Conservation (phyloP, 2,888 invertebrate species). For the Lacanobia wlatinum region DNA sequence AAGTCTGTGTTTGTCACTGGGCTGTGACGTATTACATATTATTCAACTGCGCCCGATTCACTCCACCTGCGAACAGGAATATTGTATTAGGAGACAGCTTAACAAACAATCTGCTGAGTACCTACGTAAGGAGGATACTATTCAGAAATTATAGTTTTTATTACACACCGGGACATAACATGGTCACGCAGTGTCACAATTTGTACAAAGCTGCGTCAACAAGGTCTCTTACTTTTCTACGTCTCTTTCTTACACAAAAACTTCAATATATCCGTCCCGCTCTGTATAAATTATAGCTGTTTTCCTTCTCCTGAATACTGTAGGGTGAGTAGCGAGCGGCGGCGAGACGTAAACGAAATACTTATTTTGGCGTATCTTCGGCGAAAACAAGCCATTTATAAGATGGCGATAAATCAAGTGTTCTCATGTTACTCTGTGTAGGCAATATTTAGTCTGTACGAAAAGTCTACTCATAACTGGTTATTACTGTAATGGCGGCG, state of each 20-base stretch:
- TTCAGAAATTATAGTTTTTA: slow-evolving; percentile 47
- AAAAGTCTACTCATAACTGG: slow-evolving; percentile 24
- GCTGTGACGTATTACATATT: slow-evolving; percentile 84
- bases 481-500: slow-evolving; percentile 8
- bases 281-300: slow-evolving; percentile 84
- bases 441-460: slow-evolving; percentile 44
- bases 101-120: slow-evolving; percentile 23
- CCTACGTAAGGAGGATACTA: slow-evolving; percentile 9
- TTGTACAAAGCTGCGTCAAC: slow-evolving; percentile 73
- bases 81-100: slow-evolving; percentile 31
- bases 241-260: slow-evolving; percentile 67
- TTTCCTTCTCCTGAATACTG: slow-evolving; percentile 83
- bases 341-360: slow-evolving; percentile 82
- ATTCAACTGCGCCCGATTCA: slow-evolving; percentile 70
- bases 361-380: slow-evolving; percentile 82
- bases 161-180: slow-evolving; percentile 54
- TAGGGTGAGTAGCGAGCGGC: slow-evolving; percentile 74
- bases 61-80: slow-evolving; percentile 79
- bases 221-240: slow-evolving; percentile 63
- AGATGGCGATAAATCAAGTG: slow-evolving; percentile 80
- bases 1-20: slow-evolving; percentile 69
- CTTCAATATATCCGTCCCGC: slow-evolving; percentile 70
- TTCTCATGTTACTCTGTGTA: slow-evolving; percentile 62
- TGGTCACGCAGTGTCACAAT: slow-evolving; percentile 73
- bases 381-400: slow-evolving; percentile 86